Evolutionary conservation across 1,140 invertebrate species (phyloP).

Genomic region (Phymorhynchus buccinoides): DNA sequence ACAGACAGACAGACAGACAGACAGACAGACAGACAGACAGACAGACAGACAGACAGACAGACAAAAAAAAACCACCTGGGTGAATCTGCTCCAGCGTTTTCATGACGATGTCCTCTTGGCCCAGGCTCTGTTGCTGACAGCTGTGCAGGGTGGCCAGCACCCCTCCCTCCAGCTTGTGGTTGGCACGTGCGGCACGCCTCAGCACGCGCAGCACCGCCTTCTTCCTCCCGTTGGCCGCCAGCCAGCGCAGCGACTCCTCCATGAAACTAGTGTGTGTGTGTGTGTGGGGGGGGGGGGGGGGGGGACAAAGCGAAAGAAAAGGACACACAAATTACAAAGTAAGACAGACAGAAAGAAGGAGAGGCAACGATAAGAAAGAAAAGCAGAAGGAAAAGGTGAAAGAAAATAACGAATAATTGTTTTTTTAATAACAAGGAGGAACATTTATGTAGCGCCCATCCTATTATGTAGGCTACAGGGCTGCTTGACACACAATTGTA

Average conservation of each 20-base stretch:
- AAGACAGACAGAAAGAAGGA: neutral
- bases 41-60: too few relatives aligned
- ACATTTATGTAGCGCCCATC: too few relatives aligned
- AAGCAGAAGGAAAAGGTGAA: too few relatives aligned
- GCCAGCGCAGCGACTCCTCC: constrained; percentile 72
- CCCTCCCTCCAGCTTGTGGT: constrained; percentile 49
- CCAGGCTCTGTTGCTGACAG: constrained; percentile 4
- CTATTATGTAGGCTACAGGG: too few relatives aligned
- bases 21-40: too few relatives aligned
- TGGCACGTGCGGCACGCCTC: constrained; percentile 61
- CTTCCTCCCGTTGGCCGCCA: constrained; percentile 67
- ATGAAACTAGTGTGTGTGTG: constrained; percentile 68
- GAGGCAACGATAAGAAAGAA: too few relatives aligned
- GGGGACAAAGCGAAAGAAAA: neutral
- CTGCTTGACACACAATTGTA: too few relatives aligned
- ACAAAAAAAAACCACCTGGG: neutral
- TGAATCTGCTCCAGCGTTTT: neutral
- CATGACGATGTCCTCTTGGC: neutral
- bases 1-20: too few relatives aligned
- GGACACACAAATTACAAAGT: neutral
- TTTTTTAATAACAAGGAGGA: too few relatives aligned
- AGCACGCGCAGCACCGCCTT: constrained; percentile 66
- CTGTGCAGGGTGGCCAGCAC: constrained; percentile 8
- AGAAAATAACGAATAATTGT: too few relatives aligned
- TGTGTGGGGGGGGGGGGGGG: neutral